Evolutionary conservation across 35 echinoderm and acorn worm genomes (phyloP).

Genomic region (Antedon bifida): DNA sequence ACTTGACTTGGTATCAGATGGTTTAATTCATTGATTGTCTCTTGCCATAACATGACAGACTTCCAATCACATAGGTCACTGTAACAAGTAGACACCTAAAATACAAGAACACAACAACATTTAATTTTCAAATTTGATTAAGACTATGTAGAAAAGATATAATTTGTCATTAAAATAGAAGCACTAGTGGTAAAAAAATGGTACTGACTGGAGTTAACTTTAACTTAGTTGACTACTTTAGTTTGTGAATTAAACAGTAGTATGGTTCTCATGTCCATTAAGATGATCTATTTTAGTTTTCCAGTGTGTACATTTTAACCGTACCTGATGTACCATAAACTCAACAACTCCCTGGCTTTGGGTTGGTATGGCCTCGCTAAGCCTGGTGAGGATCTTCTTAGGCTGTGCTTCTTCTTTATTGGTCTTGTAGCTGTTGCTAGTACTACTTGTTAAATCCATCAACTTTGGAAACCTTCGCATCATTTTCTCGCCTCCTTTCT

Average conservation of each 20-base stretch:
- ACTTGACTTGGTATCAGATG: slow-evolving; percentile 12
- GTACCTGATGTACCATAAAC: slow-evolving; percentile 66
- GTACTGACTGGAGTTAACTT: too few species aligned
- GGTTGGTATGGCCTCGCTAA: background rate
- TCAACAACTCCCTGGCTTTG: slow-evolving; percentile 32
- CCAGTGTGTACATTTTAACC: background rate
- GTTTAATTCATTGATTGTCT: slow-evolving; percentile 31
- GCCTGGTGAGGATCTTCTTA: background rate
- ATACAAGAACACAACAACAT: background rate
- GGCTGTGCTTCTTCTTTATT: background rate
- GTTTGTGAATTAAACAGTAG: too few species aligned
- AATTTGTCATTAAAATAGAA: too few species aligned
- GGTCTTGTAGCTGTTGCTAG: background rate
- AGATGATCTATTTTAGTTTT: too few species aligned
- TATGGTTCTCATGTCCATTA: too few species aligned
- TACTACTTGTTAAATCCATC: background rate
- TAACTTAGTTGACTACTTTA: too few species aligned
- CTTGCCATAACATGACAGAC: slow-evolving; percentile 65
- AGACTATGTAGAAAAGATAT: too few species aligned
- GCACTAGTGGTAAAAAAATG: too few species aligned
- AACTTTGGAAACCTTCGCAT: background rate
- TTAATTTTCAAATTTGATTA: background rate
- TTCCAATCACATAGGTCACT: slow-evolving; percentile 49
- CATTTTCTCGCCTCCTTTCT: background rate
- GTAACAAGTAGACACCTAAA: slow-evolving; percentile 64